Evolutionary conservation across 2,797 vertebrate species (phyloP).

Genomic region (Lophius americanus): DNA sequence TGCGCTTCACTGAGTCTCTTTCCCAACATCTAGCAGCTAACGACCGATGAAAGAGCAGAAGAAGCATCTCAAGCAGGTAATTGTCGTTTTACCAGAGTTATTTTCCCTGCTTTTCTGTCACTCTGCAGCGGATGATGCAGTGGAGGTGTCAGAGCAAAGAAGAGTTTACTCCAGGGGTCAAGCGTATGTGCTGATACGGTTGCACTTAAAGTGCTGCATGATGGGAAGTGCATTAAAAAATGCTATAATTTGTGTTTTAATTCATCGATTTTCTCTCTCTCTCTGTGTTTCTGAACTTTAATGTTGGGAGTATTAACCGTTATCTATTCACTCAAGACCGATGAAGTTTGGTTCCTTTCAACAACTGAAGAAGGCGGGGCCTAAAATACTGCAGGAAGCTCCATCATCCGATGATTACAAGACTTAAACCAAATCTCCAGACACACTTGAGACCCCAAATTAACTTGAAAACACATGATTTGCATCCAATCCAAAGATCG

Average conservation of each 20-base stretch:
- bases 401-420: too few species aligned
- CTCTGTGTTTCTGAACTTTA: not conserved
- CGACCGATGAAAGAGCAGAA: constrained; percentile 25
- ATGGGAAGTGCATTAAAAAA: constrained; percentile 3
- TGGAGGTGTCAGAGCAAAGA: not conserved
- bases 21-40: constrained; percentile 52
- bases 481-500: too few species aligned
- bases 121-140: constrained; percentile 9
- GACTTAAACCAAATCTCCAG: too few species aligned
- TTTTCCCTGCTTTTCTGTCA: constrained; percentile 43
- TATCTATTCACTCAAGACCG: too few species aligned
- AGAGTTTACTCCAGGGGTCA: not conserved
- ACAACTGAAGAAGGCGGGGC: too few species aligned
- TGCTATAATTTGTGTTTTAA: not conserved
- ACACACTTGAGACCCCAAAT: too few species aligned
- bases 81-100: constrained; percentile 35
- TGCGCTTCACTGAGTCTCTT: constrained; percentile 32
- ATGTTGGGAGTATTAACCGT: not conserved
- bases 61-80: constrained; percentile 45
- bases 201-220: not conserved
- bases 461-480: too few species aligned
- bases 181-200: not conserved
- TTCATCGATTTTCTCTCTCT: constrained; percentile 1
- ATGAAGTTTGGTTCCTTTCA: too few species aligned
- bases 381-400: too few species aligned